Evolutionary conservation across 2,888 invertebrate genomes (phyloP).

Genomic region (Mesopsocus fuscifrons): DNA sequence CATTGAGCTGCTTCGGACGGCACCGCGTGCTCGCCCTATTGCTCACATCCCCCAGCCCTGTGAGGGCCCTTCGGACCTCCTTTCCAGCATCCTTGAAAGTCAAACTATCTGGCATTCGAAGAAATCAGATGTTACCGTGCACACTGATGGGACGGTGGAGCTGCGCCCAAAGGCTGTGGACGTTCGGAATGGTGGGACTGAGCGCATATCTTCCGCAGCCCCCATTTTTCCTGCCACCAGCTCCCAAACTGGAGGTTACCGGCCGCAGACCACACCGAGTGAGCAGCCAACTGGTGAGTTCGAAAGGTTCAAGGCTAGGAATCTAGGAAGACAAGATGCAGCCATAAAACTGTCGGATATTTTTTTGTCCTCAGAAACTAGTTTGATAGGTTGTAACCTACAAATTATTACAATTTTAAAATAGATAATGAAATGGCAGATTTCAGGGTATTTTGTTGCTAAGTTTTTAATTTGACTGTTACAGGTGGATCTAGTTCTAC

Average conservation of each 20-base stretch:
- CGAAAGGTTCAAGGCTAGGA: no score
- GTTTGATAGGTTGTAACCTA: no score
- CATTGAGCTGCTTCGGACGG: constrained; percentile 16
- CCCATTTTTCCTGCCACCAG: constrained; percentile 45
- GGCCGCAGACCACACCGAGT: background rate
- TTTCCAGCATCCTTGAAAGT: constrained; percentile 47
- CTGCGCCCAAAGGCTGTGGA: constrained; percentile 25
- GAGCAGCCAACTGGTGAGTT: constrained; percentile 3
- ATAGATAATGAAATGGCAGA: no score
- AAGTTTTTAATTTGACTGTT: no score
- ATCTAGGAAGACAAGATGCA: no score
- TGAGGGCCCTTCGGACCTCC: constrained; percentile 30
- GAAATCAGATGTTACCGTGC: constrained; percentile 34
- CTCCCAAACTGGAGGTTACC: background rate
- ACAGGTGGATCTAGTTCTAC: no score
- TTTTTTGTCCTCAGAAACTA: no score
- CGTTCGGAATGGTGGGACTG: constrained; percentile 14
- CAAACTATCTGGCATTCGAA: constrained; percentile 52
- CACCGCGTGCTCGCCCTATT: constrained; percentile 6
- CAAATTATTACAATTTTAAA: no score
- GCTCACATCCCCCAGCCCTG: constrained; percentile 10
- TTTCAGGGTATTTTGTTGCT: no score
- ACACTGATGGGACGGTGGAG: constrained; percentile 40
- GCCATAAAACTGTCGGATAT: no score
- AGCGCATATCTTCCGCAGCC: constrained; percentile 26